Evolutionary conservation across 1,140 invertebrate genomes (phyloP).

Genomic region (Melipona quadrifasciata): DNA sequence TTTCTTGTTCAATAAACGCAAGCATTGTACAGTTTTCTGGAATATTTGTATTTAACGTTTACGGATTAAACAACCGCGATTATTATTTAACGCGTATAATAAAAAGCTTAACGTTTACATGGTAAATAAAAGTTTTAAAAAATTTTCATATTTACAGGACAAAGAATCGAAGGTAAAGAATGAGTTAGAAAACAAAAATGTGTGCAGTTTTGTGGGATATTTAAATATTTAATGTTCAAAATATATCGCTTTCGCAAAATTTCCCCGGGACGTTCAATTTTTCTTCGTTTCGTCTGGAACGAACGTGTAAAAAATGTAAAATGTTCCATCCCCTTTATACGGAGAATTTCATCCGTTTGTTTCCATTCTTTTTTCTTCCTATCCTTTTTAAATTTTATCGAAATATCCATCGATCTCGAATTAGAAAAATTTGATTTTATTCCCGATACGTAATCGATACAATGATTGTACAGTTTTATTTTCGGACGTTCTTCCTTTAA

Average conservation of each 20-base stretch:
- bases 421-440: background rate
- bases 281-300: background rate
- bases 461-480: background rate
- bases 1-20: too few species aligned
- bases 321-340: background rate
- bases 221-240: background rate
- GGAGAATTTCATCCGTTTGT: background rate
- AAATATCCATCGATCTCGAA: background rate
- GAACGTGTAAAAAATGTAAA: background rate
- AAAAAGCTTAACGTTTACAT: too few species aligned
- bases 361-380: background rate
- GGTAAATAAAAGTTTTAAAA: too few species aligned
- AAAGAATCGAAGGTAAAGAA: too few species aligned
- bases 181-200: background rate
- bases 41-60: background rate
- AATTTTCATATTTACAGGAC: too few species aligned
- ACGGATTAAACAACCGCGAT: too few species aligned
- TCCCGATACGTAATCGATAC: background rate
- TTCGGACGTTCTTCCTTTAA: background rate
- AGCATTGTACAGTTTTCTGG: background rate
- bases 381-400: background rate
- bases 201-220: background rate
- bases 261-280: background rate
- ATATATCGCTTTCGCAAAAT: background rate
- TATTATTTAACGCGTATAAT: too few species aligned